Conservation (phyloP, 2,113 vertebrate genomes). For the Prolemur simus region DNA sequence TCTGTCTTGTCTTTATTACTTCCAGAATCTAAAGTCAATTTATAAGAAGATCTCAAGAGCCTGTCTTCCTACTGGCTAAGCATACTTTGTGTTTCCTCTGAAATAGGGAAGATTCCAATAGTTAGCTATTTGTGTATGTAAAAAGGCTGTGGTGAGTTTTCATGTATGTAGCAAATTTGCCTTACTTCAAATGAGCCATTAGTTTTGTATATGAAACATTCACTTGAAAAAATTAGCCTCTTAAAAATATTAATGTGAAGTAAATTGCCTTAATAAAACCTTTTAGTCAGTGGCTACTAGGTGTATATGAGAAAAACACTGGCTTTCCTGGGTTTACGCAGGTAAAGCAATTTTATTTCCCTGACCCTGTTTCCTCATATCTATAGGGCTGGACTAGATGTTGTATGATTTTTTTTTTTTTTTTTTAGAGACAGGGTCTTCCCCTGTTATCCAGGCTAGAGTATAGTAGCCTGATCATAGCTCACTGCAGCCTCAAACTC, state of each 20-base stretch:
- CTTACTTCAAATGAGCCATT: not conserved
- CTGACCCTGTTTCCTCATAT: not conserved
- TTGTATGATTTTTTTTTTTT: not conserved
- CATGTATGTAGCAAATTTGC: not conserved
- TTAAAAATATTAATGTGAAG: constrained; percentile 18
- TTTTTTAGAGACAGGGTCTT: too few relatives aligned
- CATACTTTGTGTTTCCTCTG: not conserved
- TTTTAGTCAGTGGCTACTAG: not conserved
- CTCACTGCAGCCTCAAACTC: too few relatives aligned
- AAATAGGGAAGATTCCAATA: not conserved
- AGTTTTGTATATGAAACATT: not conserved
- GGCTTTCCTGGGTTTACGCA: not conserved
- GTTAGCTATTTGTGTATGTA: not conserved
- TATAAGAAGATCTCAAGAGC: not conserved
- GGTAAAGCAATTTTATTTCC: not conserved
- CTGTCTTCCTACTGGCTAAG: not conserved
- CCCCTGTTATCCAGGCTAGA: too few relatives aligned
- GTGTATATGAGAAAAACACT: not conserved
- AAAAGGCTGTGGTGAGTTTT: not conserved
- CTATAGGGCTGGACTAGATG: not conserved
- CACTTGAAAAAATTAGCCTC: not conserved
- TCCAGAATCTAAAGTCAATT: not conserved
- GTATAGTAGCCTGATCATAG: too few relatives aligned
- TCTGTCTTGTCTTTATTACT: not conserved
- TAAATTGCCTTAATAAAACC: not conserved